Percentiles rank a stretch among this genome's conserved stretches.
Conservation (phyloP, 1,140 invertebrate genomes). For the Tetramorium parvispinum region DNA sequence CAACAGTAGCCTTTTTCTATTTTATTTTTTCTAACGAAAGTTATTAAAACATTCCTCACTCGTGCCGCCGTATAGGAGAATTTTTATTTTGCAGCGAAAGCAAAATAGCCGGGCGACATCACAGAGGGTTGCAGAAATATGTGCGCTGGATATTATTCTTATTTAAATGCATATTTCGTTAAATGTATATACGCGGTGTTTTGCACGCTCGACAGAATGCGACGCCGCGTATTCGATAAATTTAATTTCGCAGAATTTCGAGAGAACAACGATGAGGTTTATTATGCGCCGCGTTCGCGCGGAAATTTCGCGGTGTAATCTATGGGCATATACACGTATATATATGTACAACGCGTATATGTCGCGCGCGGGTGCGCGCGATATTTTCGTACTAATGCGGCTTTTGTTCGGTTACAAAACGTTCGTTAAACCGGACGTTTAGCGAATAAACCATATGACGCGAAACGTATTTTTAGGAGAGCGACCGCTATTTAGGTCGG, state of each 20-base stretch:
- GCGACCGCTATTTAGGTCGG: conserved; percentile 28
- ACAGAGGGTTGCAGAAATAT: not conserved
- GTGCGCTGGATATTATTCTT: conserved; percentile 12
- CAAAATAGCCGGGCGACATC: not conserved
- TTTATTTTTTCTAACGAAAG: not conserved
- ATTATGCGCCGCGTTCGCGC: not conserved
- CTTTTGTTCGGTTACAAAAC: conserved; percentile 46
- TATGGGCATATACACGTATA: no score
- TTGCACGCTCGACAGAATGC: not conserved
- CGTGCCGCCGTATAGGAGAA: not conserved
- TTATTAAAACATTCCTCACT: not conserved
- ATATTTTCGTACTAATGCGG: conserved; percentile 48
- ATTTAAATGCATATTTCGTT: conserved; percentile 9
- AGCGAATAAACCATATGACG: conserved; percentile 53
- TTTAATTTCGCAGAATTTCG: conserved; percentile 27
- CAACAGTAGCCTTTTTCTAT: not conserved
- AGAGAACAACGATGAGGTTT: not conserved
- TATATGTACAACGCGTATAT: not conserved
- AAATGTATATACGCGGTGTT: not conserved
- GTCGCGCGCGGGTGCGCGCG: not conserved
- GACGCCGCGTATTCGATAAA: conserved; percentile 25
- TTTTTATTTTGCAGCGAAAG: not conserved
- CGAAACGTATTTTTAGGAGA: conserved; percentile 49
- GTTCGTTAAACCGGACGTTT: conserved; percentile 56
- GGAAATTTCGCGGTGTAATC: not conserved